These are phyloP conservation scores for Danio tinwini DNA, from an alignment of 2,797 vertebrate species.

Conservation along the genomic window DNA sequence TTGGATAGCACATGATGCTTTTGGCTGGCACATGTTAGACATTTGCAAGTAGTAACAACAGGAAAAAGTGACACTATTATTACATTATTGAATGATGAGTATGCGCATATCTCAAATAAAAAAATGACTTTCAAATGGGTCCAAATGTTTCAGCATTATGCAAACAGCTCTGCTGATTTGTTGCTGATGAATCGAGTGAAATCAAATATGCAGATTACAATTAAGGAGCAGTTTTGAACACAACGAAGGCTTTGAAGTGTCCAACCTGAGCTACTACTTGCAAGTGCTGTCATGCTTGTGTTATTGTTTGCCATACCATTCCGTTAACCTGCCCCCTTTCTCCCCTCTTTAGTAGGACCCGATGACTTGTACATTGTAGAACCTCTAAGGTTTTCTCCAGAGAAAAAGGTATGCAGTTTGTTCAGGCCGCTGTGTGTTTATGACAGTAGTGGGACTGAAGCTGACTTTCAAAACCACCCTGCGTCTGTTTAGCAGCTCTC, in stretches of 20 bases:
- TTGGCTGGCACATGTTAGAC: slow-evolving; percentile 67
- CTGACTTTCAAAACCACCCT: slow-evolving; percentile 49
- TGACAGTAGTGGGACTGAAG: slow-evolving; percentile 50
- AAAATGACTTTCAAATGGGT: slow-evolving; percentile 1
- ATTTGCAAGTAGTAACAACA: slow-evolving; percentile 78
- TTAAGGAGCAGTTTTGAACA: neutral
- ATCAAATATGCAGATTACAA: neutral
- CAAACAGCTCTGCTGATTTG: neutral
- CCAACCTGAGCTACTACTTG: slow-evolving; percentile 70
- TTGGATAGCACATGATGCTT: slow-evolving; percentile 67
- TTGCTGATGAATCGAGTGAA: neutral
- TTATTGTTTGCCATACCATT: slow-evolving; percentile 76
- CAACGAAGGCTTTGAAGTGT: neutral
- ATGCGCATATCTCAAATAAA: neutral
- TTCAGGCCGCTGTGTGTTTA: slow-evolving; percentile 67
- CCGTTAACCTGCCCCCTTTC: slow-evolving; percentile 79
- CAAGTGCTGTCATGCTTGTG: slow-evolving; percentile 79
- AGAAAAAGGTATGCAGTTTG: slow-evolving; percentile 93
- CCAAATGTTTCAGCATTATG: neutral
- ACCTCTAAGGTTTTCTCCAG: slow-evolving; percentile 97
- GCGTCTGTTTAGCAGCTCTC: too few species aligned
- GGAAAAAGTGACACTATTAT: neutral
- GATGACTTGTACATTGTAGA: slow-evolving; percentile 99
- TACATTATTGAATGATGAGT: neutral
- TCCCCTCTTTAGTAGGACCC: slow-evolving; percentile 88